phyloP scores from a whole-genome alignment of 2,113 vertebrate species.

The Mungos mungo region DNA sequence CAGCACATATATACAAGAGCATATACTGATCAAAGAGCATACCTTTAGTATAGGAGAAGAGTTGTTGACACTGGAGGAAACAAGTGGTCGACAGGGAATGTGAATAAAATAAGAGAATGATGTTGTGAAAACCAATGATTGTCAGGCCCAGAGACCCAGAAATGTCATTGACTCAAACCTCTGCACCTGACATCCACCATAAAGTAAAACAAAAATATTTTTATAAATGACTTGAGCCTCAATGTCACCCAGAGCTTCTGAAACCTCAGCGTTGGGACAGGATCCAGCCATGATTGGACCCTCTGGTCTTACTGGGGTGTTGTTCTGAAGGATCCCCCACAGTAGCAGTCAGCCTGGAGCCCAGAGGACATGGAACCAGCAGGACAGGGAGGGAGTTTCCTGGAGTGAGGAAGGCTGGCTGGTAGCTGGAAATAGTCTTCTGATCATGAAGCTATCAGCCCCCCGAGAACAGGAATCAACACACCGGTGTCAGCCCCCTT shows the following conservation, averaged over 20 bases:
- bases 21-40: too few species aligned
- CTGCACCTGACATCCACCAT: not conserved
- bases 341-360: not conserved
- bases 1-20: too few species aligned
- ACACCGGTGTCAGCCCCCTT: not conserved
- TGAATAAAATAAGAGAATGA: not conserved
- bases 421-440: not conserved
- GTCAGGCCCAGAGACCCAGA: not conserved
- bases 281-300: not conserved
- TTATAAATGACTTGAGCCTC: not conserved
- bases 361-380: not conserved
- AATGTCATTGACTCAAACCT: not conserved
- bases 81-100: too few species aligned
- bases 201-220: not conserved
- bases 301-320: not conserved
- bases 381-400: not conserved
- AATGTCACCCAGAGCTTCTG: not conserved
- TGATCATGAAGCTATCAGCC: not conserved
- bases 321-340: not conserved
- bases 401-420: not conserved
- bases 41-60: too few species aligned
- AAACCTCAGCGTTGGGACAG: not conserved
- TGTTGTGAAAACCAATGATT: not conserved
- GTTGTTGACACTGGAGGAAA: too few species aligned
- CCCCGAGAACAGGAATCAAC: not conserved